A percentile compares a stretch with the other conserved stretches of the same genome.
These are phyloP conservation scores for Atta texana DNA, from an alignment of 1,140 invertebrate genomes.

Conservation along the genomic window DNA sequence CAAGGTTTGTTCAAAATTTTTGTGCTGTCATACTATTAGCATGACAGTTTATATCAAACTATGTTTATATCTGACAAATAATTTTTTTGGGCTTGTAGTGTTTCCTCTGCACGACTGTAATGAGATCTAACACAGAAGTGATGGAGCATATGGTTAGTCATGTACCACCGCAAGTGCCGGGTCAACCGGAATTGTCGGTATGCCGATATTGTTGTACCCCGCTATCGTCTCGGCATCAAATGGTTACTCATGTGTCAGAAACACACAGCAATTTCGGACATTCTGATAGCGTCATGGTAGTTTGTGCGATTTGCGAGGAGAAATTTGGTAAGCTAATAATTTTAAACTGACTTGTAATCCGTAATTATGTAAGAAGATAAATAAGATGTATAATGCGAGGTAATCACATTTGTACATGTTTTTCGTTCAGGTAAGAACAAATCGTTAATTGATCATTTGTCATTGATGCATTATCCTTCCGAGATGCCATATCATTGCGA, in stretches of 20 bases:
- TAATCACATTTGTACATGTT: slow-evolving; percentile 29
- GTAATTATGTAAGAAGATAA: slow-evolving; percentile 3
- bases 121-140: slow-evolving; percentile 86
- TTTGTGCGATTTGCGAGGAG: slow-evolving; percentile 91
- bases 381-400: background rate
- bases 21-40: background rate
- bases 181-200: slow-evolving; percentile 80
- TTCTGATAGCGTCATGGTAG: slow-evolving; percentile 84
- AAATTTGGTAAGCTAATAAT: slow-evolving; percentile 81
- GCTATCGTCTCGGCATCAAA: slow-evolving; percentile 83
- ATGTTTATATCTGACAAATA: background rate
- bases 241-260: slow-evolving; percentile 82
- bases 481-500: slow-evolving; percentile 94
- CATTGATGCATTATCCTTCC: slow-evolving; percentile 90
- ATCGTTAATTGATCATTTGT: slow-evolving; percentile 91
- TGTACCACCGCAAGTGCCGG: slow-evolving; percentile 85
- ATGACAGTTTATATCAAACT: too few relatives aligned
- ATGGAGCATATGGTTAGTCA: slow-evolving; percentile 91
- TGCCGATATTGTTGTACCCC: slow-evolving; percentile 85
- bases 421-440: slow-evolving; percentile 74
- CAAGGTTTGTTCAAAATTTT: slow-evolving; percentile 71
- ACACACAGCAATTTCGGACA: slow-evolving; percentile 83
- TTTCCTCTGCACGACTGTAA: slow-evolving; percentile 88
- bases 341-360: background rate
- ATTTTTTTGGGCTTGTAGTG: slow-evolving; percentile 86